Evolutionary conservation across 2,888 invertebrate genomes (phyloP), one percentile per base, ranked within the genome.

Genomic region (Drosophila parthenogenetica): DNA sequence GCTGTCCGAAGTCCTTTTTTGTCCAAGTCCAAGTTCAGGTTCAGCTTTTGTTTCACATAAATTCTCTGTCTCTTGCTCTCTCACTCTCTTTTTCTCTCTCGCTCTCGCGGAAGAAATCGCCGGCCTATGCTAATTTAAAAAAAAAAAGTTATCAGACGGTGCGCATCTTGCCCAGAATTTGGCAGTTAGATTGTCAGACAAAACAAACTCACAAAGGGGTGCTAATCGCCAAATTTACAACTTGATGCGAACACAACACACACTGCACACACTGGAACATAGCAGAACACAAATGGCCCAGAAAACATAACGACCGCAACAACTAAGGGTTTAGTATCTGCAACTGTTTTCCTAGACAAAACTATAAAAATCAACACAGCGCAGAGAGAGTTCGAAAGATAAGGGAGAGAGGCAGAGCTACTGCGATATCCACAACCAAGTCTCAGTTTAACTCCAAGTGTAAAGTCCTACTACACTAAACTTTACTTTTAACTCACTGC

Each of bases 211-310:
- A 73, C 73, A 80, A 81, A 89, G 84, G 90, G 89, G 89, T 90
- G 90, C 89, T 90, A 90, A 90, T 90, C 89, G 90, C 84, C 87
- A 87, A 90, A 90, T 90, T 90, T 90, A 89, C 89, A 89, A 89
- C 90, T 81, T 79, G 89, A 89, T 90, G 88, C 87, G 61, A 76
- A 35, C 49, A 70, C 74, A 74, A 59, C 54, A 63, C 37, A 55
- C 54, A 71, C 29, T 39, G 64, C 35, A 22, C 42, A 40, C 50
- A 71, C 68, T 69, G 63, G 58, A 42, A n/a, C 25, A 48, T 58
- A 59, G 53, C 55, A 61, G 60, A 71, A 58, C 77, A 81, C 89
- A 90, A 90, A 90, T 90, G 90, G 90, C 72, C 81, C 90, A 90
- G 90, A 90, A 90, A 87, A 81, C 83, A 83, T 84, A 90, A 89